These are phyloP conservation scores for Bufo bufo DNA, from an alignment of 2,113 vertebrate genomes.

Conservation along the genomic window DNA sequence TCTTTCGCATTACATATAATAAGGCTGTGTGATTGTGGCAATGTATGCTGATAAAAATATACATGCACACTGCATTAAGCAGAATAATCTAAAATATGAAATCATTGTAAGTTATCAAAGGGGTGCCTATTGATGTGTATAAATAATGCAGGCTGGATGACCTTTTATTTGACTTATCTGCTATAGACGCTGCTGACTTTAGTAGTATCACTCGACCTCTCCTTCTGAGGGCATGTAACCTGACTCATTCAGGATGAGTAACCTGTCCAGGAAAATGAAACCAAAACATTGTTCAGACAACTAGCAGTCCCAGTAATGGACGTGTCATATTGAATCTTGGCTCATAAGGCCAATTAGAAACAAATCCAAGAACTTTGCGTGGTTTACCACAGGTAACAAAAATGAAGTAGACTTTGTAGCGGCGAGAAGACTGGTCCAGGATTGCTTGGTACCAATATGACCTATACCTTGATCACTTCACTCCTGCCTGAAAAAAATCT, in stretches of 20 bases:
- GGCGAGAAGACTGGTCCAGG: neutral
- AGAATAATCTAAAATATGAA: too few relatives aligned
- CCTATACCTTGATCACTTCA: conserved; percentile 27
- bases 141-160: neutral
- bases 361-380: neutral
- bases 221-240: conserved; percentile 18
- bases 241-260: neutral
- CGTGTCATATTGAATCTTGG: neutral
- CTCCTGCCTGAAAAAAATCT: conserved; percentile 23
- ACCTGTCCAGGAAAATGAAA: conserved; percentile 29
- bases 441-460: neutral
- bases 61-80: too few relatives aligned
- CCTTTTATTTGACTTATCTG: conserved; percentile 20
- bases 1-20: too few relatives aligned
- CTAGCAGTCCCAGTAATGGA: neutral
- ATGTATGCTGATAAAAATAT: neutral
- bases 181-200: neutral
- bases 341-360: too few relatives aligned
- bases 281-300: conserved; percentile 6
- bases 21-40: neutral
- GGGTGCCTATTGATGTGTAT: neutral
- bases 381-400: neutral
- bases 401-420: neutral
- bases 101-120: too few relatives aligned
- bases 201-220: neutral